Evolutionary conservation across 2,797 vertebrate species (phyloP).

Genomic region (Capromys pilorides): DNA sequence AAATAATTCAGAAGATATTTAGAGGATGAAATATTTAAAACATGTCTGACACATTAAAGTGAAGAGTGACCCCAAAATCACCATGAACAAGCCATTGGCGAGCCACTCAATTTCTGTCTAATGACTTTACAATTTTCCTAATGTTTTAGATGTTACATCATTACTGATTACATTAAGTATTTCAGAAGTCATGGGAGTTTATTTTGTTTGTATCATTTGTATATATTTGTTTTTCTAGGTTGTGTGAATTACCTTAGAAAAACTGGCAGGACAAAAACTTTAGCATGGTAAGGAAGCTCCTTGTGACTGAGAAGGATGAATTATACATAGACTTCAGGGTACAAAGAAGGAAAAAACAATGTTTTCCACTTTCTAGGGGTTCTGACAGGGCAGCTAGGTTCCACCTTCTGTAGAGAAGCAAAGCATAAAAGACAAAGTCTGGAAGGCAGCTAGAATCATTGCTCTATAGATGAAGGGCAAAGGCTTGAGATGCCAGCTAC

Average conservation of each 20-base stretch:
- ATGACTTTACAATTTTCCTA: neutral
- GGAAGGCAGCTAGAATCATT: neutral
- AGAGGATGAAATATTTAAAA: neutral
- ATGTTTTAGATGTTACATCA: neutral
- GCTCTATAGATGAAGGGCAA: neutral
- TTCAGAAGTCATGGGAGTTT: neutral
- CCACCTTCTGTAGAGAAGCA: slow-evolving; percentile 45
- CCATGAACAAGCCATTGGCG: neutral
- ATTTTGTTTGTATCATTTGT: neutral
- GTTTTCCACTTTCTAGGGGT: slow-evolving; percentile 28
- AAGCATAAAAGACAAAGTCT: neutral
- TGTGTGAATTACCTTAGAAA: slow-evolving; percentile 14
- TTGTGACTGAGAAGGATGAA: neutral
- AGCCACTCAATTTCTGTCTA: neutral
- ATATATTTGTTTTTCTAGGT: neutral
- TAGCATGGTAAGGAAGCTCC: neutral
- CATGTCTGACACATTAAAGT: neutral
- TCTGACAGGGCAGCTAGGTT: neutral
- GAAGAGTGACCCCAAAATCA: neutral
- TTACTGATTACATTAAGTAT: neutral
- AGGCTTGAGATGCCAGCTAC: neutral
- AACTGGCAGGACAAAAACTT: neutral
- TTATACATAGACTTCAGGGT: slow-evolving; percentile 21
- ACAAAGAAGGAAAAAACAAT: slow-evolving; percentile 1
- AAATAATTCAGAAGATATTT: neutral